These are phyloP conservation scores for Ophion ellenae DNA, from an alignment of 2,888 invertebrate genomes.

Conservation along the genomic window DNA sequence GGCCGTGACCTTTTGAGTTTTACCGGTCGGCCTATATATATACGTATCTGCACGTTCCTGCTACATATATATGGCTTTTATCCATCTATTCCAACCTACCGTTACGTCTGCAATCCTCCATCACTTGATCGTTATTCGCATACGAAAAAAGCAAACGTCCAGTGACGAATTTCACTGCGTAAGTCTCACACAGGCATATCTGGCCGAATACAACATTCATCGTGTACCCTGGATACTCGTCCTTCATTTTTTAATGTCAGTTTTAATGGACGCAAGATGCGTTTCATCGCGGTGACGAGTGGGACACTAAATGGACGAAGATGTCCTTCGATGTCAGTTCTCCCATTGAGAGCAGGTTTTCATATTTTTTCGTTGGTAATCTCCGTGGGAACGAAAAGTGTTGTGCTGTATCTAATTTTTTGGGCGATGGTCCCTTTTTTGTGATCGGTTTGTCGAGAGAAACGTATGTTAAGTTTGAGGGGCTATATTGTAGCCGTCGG, in stretches of 20 bases:
- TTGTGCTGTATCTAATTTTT: background rate
- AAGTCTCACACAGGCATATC: background rate
- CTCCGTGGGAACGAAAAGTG: constrained; percentile 56
- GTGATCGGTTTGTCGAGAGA: constrained; percentile 50
- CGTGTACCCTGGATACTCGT: background rate
- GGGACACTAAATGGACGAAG: background rate
- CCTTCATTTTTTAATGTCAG: background rate
- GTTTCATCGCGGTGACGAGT: background rate
- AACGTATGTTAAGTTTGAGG: constrained; percentile 33
- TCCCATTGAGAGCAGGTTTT: background rate
- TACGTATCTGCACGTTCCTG: background rate
- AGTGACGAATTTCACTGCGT: constrained; percentile 4
- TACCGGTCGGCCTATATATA: background rate
- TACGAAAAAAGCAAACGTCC: constrained; percentile 39
- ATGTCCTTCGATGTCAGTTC: background rate
- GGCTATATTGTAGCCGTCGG: constrained; percentile 43
- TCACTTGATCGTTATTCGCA: constrained; percentile 51
- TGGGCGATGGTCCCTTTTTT: constrained; percentile 39
- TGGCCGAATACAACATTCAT: background rate
- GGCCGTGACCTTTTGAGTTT: constrained; percentile 2
- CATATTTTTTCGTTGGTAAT: constrained; percentile 49
- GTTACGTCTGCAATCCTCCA: constrained; percentile 39
- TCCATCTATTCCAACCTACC: constrained; percentile 45
- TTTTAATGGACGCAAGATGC: background rate
- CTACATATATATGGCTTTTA: constrained; percentile 26